Percentiles rank a stretch among this genome's conserved stretches.
Evolutionary conservation across 92 coral and sea anemone species (phyloP).

Genomic region (Pocillopora meandrina): DNA sequence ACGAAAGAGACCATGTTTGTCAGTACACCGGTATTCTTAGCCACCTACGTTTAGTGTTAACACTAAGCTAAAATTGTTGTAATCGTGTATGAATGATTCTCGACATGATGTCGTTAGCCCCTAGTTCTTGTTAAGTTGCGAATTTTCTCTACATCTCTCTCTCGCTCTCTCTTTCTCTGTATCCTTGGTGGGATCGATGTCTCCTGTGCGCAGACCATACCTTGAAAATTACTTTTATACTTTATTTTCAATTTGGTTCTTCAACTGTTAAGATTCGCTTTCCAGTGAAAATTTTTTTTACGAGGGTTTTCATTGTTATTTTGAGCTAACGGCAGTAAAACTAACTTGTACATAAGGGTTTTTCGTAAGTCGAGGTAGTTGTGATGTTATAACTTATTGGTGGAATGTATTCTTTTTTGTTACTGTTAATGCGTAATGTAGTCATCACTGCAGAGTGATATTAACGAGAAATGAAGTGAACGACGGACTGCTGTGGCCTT

Average conservation of each 20-base stretch:
- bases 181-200: no score
- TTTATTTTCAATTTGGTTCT: neutral
- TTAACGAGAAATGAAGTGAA: no score
- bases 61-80: neutral
- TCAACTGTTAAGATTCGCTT: neutral
- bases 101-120: neutral
- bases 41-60: neutral
- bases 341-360: neutral
- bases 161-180: neutral
- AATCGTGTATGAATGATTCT: neutral
- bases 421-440: neutral
- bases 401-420: neutral
- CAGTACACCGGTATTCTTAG: neutral
- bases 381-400: constrained; percentile 11
- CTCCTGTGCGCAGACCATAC: no score
- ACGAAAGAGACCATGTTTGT: no score
- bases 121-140: neutral
- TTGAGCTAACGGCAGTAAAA: neutral
- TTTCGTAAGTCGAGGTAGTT: neutral
- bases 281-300: neutral
- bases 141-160: neutral
- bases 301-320: neutral
- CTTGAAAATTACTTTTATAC: no score
- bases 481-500: no score
- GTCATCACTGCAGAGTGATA: no score